phyloP scores from a whole-genome alignment of 2,888 invertebrate genomes.

The Dasysyrphus tricinctus region DNA sequence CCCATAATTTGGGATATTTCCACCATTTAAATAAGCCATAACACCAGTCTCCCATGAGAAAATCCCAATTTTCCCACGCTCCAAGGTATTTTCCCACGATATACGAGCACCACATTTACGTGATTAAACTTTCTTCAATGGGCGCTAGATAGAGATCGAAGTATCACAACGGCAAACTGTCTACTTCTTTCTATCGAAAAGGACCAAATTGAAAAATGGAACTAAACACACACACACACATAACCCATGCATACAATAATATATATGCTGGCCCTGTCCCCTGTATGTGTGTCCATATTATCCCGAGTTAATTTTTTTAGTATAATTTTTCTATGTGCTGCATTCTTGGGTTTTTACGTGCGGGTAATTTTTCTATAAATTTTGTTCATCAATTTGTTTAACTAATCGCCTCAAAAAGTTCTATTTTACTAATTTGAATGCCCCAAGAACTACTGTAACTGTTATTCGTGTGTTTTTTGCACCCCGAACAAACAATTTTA shows the following conservation, averaged over 20 bases:
- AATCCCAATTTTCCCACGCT: slow-evolving; percentile 80
- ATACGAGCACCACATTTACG: slow-evolving; percentile 77
- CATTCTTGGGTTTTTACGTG: slow-evolving; percentile 68
- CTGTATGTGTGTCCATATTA: slow-evolving; percentile 56
- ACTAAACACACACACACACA: slow-evolving; percentile 35
- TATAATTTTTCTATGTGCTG: slow-evolving; percentile 71
- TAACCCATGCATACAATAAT: neutral
- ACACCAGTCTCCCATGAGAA: slow-evolving; percentile 75
- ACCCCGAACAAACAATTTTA: slow-evolving; percentile 31
- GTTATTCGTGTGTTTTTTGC: slow-evolving; percentile 49
- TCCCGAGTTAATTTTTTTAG: slow-evolving; percentile 61
- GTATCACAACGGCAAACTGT: neutral
- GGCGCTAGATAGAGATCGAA: slow-evolving; percentile 65
- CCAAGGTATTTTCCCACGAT: slow-evolving; percentile 67
- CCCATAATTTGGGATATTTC: slow-evolving; percentile 46
- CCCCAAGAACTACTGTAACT: slow-evolving; percentile 8
- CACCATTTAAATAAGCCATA: slow-evolving; percentile 67
- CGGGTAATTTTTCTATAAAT: slow-evolving; percentile 58
- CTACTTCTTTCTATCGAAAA: slow-evolving; percentile 19
- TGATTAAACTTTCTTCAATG: slow-evolving; percentile 77
- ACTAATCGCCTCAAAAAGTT: slow-evolving; percentile 39
- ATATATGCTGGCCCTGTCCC: neutral
- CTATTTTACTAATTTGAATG: slow-evolving; percentile 43
- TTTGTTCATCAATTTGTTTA: slow-evolving; percentile 53
- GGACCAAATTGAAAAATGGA: slow-evolving; percentile 55